These are phyloP conservation scores for Myripristis murdjan DNA, from an alignment of 2,797 vertebrate species.

Conservation along the genomic window DNA sequence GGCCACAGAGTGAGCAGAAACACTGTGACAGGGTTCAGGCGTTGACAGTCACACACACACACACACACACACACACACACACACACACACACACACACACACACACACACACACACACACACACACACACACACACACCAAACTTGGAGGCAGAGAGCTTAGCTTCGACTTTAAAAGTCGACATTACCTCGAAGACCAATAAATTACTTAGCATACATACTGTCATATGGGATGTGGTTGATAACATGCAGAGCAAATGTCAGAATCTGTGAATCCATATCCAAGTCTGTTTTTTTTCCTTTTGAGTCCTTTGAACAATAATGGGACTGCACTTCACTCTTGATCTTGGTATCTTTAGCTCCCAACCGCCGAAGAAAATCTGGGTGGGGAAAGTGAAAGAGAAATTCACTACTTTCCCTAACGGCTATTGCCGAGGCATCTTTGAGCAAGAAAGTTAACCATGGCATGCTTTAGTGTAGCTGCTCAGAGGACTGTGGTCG, in stretches of 20 bases:
- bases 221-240: slow-evolving; percentile 2
- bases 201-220: neutral
- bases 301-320: neutral
- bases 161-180: neutral
- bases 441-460: neutral
- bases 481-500: neutral
- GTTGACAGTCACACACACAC: slow-evolving; percentile 32
- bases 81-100: neutral
- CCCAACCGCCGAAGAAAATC: no score
- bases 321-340: slow-evolving; percentile 4
- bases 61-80: slow-evolving; percentile 12
- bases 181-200: slow-evolving; percentile 31
- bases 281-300: no score
- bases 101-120: neutral
- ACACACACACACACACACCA: neutral
- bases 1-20: slow-evolving; percentile 16
- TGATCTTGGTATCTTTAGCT: neutral
- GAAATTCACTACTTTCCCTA: neutral
- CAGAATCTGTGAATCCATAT: neutral
- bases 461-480: neutral
- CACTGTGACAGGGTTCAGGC: slow-evolving; percentile 26
- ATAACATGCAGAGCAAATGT: slow-evolving; percentile 8
- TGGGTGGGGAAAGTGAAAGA: no score
- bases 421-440: neutral
- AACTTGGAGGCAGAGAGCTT: slow-evolving; percentile 4